These are phyloP conservation scores for Pristionchus arcanus DNA, from an alignment of 2,888 invertebrate species.

Conservation along the genomic window DNA sequence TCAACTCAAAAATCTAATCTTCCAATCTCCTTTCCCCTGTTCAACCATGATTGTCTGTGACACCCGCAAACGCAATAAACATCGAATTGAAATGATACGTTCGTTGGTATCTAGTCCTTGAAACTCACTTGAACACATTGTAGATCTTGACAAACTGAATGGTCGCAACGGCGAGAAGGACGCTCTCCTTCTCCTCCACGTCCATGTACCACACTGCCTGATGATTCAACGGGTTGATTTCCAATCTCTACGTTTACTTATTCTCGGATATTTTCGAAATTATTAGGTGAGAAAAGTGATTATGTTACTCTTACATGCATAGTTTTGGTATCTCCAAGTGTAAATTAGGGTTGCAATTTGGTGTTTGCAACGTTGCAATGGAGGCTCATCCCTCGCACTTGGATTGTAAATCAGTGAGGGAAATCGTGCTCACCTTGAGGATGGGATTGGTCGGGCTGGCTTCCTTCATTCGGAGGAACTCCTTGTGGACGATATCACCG, in stretches of 20 bases:
- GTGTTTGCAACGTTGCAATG: too few relatives aligned
- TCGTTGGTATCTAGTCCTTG: too few relatives aligned
- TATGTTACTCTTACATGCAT: too few relatives aligned
- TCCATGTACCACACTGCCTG: conserved; percentile 22
- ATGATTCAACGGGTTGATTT: neutral
- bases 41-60: too few relatives aligned
- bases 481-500: conserved; percentile 28
- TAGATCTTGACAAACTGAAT: conserved; percentile 26
- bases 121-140: conserved; percentile 37
- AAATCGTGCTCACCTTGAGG: neutral
- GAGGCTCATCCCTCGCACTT: too few relatives aligned
- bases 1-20: too few relatives aligned
- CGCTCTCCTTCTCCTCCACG: neutral
- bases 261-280: too few relatives aligned
- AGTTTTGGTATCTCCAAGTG: too few relatives aligned
- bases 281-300: too few relatives aligned
- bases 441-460: conserved; percentile 7
- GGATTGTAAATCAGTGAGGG: too few relatives aligned
- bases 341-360: too few relatives aligned
- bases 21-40: too few relatives aligned
- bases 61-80: neutral
- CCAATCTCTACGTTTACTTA: neutral
- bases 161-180: conserved; percentile 5
- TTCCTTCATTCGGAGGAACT: neutral
- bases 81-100: neutral